Percentiles rank a stretch among this genome's conserved stretches.
Evolutionary conservation across 2,797 vertebrate genomes (phyloP).

Genomic region (Novumbra hubbsi): DNA sequence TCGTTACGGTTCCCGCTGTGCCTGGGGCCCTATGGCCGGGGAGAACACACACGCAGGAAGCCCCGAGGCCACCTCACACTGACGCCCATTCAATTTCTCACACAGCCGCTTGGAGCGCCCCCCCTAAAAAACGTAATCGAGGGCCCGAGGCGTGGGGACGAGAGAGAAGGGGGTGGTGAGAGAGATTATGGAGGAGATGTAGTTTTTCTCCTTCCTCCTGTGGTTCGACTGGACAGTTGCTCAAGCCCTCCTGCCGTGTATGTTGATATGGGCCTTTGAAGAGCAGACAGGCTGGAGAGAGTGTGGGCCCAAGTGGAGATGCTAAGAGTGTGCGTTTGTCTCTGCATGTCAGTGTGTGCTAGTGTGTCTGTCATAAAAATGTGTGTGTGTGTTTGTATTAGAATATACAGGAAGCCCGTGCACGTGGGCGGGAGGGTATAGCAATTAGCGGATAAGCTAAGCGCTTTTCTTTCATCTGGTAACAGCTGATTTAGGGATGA

Average conservation of each 20-base stretch:
- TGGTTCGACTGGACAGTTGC: not conserved
- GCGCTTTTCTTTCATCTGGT: slow-evolving; percentile 38
- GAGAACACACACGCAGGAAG: not conserved
- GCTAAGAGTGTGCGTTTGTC: too few relatives aligned
- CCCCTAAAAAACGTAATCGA: slow-evolving; percentile 1
- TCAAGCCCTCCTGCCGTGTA: not conserved
- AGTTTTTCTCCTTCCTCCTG: not conserved
- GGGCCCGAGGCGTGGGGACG: slow-evolving; percentile 7
- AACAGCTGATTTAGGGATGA: slow-evolving; percentile 48
- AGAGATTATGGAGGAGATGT: too few relatives aligned
- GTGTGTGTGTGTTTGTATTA: slow-evolving; percentile 6
- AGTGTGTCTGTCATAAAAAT: too few relatives aligned
- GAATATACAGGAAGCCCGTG: not conserved
- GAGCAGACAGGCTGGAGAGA: not conserved
- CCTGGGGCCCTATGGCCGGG: not conserved
- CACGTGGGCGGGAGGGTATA: slow-evolving; percentile 4
- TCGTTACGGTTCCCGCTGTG: not conserved
- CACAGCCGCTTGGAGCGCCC: not conserved
- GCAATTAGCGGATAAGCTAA: slow-evolving; percentile 29
- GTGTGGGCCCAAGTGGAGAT: not conserved
- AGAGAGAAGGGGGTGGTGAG: not conserved
- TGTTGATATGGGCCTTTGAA: slow-evolving; percentile 22
- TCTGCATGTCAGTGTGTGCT: too few relatives aligned
- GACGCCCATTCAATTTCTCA: not conserved
- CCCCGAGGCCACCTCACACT: not conserved